These are phyloP conservation scores for Subanguina moxae DNA, from an alignment of 1,140 invertebrate genomes.

Conservation along the genomic window DNA sequence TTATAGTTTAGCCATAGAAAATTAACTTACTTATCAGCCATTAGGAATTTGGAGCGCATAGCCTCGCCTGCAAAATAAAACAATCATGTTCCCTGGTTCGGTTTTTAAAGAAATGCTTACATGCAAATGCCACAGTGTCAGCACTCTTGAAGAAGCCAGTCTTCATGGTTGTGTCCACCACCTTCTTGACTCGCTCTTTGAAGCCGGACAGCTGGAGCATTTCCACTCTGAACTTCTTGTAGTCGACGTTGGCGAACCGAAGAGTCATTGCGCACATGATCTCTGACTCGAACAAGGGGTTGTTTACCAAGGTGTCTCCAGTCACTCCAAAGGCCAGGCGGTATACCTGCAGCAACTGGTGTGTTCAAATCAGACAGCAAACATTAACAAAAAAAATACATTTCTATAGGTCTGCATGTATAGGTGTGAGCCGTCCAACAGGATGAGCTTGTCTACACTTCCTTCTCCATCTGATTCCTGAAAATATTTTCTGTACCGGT, in stretches of 20 bases:
- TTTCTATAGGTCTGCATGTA: conserved; percentile 77
- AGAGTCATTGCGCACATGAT: conserved; percentile 74
- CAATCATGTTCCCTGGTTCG: too few relatives aligned
- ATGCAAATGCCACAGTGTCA: conserved; percentile 55
- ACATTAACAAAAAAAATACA: conserved; percentile 46
- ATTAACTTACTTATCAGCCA: conserved; percentile 56
- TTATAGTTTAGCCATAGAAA: not conserved
- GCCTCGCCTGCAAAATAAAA: conserved; percentile 36
- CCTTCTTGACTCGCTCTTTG: conserved; percentile 58
- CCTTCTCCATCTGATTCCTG: conserved; percentile 62
- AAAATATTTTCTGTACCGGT: too few relatives aligned
- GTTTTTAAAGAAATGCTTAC: too few relatives aligned
- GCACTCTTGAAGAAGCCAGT: conserved; percentile 52
- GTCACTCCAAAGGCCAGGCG: conserved; percentile 58
- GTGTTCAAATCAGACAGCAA: too few relatives aligned
- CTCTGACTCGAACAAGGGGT: conserved; percentile 59
- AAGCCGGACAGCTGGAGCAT: conserved; percentile 62
- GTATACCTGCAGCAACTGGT: conserved; percentile 58
- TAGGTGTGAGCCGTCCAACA: conserved; percentile 85
- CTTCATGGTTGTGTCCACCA: conserved; percentile 59
- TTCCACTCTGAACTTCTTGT: conserved; percentile 68
- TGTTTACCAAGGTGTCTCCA: conserved; percentile 58
- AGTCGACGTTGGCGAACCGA: conserved; percentile 75
- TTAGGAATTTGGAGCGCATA: conserved; percentile 57
- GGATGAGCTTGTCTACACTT: conserved; percentile 65